Evolutionary conservation across 37 sponge, comb jelly and placozoan genomes (phyloP).

Genomic region (Spongia lamella): DNA sequence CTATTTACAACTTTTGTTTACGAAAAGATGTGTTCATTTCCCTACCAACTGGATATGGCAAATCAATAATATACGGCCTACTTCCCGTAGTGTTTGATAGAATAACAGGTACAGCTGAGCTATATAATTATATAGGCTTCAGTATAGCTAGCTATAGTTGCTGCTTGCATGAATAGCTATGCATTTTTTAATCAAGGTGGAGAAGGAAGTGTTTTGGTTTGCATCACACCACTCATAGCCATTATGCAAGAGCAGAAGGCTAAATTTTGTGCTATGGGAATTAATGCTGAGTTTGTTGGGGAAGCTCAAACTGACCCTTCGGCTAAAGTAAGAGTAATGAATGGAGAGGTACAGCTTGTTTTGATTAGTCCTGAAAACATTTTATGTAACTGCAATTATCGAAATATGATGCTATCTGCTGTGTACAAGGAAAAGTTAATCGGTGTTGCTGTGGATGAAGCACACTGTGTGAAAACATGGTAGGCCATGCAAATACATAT

Average conservation of each 20-base stretch:
- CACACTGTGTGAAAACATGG: constrained; percentile 61
- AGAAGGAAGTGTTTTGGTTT: constrained; percentile 30
- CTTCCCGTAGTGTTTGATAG: too few species aligned
- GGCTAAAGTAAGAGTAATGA: not conserved
- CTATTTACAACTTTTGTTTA: too few species aligned
- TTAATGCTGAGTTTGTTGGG: constrained; percentile 57
- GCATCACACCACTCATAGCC: constrained; percentile 43
- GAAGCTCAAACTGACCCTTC: constrained; percentile 32
- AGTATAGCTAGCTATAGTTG: too few species aligned
- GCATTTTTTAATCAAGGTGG: constrained; percentile 5
- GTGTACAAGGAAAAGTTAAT: constrained; percentile 32
- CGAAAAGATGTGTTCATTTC: too few species aligned
- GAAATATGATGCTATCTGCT: constrained; percentile 47
- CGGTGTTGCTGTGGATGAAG: constrained; percentile 58
- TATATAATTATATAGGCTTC: too few species aligned
- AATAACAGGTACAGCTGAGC: too few species aligned
- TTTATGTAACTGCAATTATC: constrained; percentile 12
- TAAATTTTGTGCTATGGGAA: constrained; percentile 19
- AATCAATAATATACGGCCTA: too few species aligned
- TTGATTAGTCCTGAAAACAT: constrained; percentile 54
- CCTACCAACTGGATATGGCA: too few species aligned
- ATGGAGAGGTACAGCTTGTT: constrained; percentile 42
- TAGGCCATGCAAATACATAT: too few species aligned
- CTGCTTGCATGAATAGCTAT: too few species aligned
- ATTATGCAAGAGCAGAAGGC: constrained; percentile 49